phyloP scores from a whole-genome alignment of 2,888 invertebrate species.

The Xylophagus ater region DNA sequence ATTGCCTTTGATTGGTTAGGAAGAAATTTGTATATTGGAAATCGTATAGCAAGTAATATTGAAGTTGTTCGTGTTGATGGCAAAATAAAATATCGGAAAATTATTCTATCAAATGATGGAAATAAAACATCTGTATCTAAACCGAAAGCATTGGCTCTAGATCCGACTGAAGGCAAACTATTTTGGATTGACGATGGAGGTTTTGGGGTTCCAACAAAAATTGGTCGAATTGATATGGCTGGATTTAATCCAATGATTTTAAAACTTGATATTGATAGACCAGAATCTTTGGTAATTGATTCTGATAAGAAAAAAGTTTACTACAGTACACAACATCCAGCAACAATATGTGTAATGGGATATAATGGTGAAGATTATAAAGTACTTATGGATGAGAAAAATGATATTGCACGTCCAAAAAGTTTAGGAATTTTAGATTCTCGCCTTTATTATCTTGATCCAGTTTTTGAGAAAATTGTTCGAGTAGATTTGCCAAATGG shows the following conservation, averaged over 20 bases:
- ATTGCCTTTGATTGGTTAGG: conserved; percentile 97
- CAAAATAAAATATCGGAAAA: conserved; percentile 67
- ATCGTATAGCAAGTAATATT: conserved; percentile 78
- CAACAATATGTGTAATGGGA: conserved; percentile 57
- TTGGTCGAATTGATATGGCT: conserved; percentile 88
- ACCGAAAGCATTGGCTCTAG: conserved; percentile 78
- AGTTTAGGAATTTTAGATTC: conserved; percentile 73
- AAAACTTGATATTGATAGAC: conserved; percentile 56
- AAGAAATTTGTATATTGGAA: conserved; percentile 86
- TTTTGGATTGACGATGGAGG: conserved; percentile 98
- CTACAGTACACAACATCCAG: conserved; percentile 71
- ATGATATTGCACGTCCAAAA: conserved; percentile 66
- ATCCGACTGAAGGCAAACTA: conserved; percentile 84
- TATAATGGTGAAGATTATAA: conserved; percentile 59
- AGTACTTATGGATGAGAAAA: conserved; percentile 54
- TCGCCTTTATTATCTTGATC: conserved; percentile 77
- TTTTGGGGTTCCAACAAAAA: conserved; percentile 75
- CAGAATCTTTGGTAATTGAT: conserved; percentile 79
- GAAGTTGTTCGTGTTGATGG: conserved; percentile 81
- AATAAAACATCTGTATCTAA: conserved; percentile 73
- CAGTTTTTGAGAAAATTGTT: conserved; percentile 78
- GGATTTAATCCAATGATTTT: conserved; percentile 69
- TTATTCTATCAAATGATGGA: conserved; percentile 84
- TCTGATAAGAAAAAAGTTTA: conserved; percentile 72
- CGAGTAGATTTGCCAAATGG: conserved; percentile 72